Conservation (phyloP, 30 jellyfish, hydroid and myxozoan genomes). For the Sanderia malayensis region DNA sequence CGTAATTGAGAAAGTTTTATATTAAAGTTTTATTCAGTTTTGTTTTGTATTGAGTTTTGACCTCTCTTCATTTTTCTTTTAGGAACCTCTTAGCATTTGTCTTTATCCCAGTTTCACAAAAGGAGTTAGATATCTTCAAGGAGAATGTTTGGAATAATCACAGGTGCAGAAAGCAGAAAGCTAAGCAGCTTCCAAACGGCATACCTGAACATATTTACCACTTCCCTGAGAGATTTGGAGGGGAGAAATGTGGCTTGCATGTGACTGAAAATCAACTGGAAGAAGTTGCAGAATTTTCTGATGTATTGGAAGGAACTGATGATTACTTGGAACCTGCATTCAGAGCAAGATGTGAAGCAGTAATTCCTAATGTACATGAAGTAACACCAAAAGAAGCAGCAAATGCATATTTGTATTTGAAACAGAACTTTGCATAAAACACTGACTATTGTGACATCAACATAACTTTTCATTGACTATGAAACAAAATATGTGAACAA, state of each 20-base stretch:
- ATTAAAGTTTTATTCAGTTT: not conserved
- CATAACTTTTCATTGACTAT: too few relatives aligned
- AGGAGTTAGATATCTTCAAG: not conserved
- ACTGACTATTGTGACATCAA: too few relatives aligned
- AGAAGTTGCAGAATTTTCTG: constrained; percentile 1
- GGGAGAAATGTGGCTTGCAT: constrained; percentile 1
- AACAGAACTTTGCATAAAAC: not conserved
- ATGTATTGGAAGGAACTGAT: not conserved
- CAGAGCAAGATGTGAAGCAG: constrained; percentile 1
- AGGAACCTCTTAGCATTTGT: not conserved
- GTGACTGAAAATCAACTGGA: not conserved
- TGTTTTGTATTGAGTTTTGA: too few relatives aligned
- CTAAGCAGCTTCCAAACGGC: not conserved
- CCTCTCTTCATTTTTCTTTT: not conserved
- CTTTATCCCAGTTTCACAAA: not conserved
- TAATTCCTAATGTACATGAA: not conserved
- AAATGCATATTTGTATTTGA: not conserved
- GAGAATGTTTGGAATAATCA: not conserved
- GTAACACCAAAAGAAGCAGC: not conserved
- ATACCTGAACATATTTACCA: constrained; percentile 1
- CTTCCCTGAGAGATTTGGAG: not conserved
- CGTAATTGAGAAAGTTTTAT: not conserved
- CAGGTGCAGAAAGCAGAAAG: not conserved
- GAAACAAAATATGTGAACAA: too few relatives aligned
- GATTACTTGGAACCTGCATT: not conserved